phyloP scores from a whole-genome alignment of 35 echinoderm and acorn worm species.

The Heliocidaris erythrogramma region DNA sequence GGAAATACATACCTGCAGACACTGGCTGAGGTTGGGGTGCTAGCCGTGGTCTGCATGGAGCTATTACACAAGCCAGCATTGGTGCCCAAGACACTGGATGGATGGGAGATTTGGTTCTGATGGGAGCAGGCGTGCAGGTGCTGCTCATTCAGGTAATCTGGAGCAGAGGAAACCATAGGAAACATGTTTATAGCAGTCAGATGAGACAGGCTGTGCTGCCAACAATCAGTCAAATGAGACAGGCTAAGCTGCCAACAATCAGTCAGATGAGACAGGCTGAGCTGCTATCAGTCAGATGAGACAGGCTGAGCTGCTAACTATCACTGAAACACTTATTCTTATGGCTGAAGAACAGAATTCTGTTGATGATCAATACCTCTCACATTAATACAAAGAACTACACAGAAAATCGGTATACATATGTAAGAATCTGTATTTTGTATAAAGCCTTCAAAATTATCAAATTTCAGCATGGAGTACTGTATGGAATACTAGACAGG shows the following conservation, averaged over 20 bases:
- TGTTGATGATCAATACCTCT: too few relatives aligned
- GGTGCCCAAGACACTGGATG: conserved; percentile 62
- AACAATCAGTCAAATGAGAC: too few relatives aligned
- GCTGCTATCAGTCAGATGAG: not conserved
- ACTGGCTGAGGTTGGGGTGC: conserved; percentile 91
- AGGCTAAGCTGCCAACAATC: too few relatives aligned
- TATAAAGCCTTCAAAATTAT: too few relatives aligned
- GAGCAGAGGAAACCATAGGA: not conserved
- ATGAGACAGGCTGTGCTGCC: not conserved
- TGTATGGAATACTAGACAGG: too few relatives aligned
- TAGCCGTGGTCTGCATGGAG: conserved; percentile 79
- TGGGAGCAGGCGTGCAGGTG: conserved; percentile 56
- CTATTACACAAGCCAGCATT: conserved; percentile 71
- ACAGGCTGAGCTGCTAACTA: not conserved
- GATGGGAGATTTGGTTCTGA: conserved; percentile 55
- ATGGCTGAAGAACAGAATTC: too few relatives aligned
- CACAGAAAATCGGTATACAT: too few relatives aligned
- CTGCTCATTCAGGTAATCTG: conserved; percentile 63
- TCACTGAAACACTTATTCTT: too few relatives aligned
- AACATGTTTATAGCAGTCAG: not conserved
- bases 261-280: not conserved
- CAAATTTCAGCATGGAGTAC: too few relatives aligned
- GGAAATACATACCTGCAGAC: conserved; percentile 81
- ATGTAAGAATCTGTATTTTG: too few relatives aligned
- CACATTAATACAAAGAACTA: too few relatives aligned